These are phyloP conservation scores for Pseudomugil gertrudae DNA, from an alignment of 2,797 vertebrate species.

Conservation along the genomic window DNA sequence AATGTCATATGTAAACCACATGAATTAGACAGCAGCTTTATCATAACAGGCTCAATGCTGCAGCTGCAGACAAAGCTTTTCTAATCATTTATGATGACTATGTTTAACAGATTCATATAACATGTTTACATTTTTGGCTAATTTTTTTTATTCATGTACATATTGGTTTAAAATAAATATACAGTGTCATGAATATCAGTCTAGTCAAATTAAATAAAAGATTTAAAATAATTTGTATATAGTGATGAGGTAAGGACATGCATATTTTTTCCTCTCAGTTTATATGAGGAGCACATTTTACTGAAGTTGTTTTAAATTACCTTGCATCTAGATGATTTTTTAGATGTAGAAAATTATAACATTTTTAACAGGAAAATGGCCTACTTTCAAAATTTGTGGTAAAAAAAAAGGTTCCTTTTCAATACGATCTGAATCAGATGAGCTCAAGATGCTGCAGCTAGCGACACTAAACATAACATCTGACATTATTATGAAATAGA, in stretches of 20 bases:
- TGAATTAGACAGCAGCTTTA: constrained; percentile 6
- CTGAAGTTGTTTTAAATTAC: background rate
- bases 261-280: constrained; percentile 3
- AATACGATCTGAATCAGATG: constrained; percentile 37
- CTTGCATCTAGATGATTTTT: constrained; percentile 4
- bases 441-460: constrained; percentile 48
- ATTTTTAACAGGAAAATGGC: constrained; percentile 19
- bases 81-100: constrained; percentile 12
- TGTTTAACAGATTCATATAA: constrained; percentile 23
- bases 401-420: constrained; percentile 29
- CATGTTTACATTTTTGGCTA: constrained; percentile 5
- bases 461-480: constrained; percentile 47
- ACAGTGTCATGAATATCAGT: background rate
- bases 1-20: background rate
- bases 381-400: constrained; percentile 30
- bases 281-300: background rate
- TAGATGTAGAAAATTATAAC: too few species aligned
- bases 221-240: background rate
- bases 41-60: constrained; percentile 2
- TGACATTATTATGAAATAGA: constrained; percentile 55
- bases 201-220: background rate
- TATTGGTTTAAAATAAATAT: background rate
- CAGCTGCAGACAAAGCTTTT: constrained; percentile 15
- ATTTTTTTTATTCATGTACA: background rate
- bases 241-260: constrained; percentile 17